phyloP scores from a whole-genome alignment of 2,113 vertebrate species.

The Cichladusa arquata region DNA sequence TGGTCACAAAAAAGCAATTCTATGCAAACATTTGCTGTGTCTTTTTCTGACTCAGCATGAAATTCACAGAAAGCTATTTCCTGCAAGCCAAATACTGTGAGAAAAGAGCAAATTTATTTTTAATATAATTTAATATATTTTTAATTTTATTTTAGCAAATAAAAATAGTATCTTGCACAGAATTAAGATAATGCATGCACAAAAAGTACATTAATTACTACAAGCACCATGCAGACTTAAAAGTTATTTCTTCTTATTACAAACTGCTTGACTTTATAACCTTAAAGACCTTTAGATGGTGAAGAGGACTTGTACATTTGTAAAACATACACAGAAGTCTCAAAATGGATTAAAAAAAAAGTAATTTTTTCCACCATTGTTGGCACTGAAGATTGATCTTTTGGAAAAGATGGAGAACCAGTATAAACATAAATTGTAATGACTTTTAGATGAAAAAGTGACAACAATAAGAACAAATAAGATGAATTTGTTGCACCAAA shows the following conservation, averaged over 20 bases:
- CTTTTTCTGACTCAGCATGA: neutral
- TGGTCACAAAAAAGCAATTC: neutral
- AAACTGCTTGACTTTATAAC: neutral
- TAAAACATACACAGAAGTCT: neutral
- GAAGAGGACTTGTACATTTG: neutral
- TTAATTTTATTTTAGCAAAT: neutral
- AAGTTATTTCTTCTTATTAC: neutral
- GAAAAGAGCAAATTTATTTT: too few species aligned
- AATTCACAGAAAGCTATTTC: neutral
- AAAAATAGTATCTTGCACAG: neutral
- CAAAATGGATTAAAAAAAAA: neutral
- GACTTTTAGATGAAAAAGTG: neutral
- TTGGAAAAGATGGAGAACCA: neutral
- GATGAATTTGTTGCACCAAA: neutral
- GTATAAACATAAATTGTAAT: constrained; percentile 4
- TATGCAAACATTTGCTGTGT: neutral
- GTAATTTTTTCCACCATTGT: neutral
- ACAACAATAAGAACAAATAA: constrained; percentile 1
- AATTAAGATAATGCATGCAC: neutral
- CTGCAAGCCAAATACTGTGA: neutral
- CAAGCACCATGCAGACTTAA: neutral
- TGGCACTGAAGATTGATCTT: neutral
- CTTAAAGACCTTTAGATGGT: neutral
- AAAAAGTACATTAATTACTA: neutral
- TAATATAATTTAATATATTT: too few species aligned